A percentile compares a stretch with the other conserved stretches of the same genome.
Conservation (phyloP, 1,140 invertebrate genomes). For the Tetragonula clypearis region DNA sequence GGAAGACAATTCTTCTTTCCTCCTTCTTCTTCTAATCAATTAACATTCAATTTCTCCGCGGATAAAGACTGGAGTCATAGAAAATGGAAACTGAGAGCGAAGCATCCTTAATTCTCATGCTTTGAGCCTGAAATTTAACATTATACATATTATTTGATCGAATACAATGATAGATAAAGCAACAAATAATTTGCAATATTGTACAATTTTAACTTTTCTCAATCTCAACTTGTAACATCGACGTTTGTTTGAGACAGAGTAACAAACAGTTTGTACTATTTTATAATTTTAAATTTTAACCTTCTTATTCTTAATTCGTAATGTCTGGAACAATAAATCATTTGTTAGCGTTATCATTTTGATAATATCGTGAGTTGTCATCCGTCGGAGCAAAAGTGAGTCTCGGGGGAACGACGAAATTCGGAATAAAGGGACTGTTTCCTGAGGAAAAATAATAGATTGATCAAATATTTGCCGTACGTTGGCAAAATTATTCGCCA, state of each 20-base stretch:
- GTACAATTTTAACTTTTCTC: too few species aligned
- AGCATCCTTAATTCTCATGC: constrained; percentile 10
- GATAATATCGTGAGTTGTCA: background rate
- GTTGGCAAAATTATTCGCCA: too few species aligned
- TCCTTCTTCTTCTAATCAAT: background rate
- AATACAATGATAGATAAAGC: too few species aligned
- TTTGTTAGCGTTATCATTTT: background rate
- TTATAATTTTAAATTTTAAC: too few species aligned
- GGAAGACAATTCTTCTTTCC: background rate
- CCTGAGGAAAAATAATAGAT: constrained; percentile 42
- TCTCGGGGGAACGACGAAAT: constrained; percentile 5
- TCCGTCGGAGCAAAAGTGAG: background rate
- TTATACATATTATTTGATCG: too few species aligned
- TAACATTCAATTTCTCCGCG: background rate
- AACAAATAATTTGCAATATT: background rate
- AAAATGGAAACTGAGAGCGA: background rate
- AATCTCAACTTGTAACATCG: too few species aligned
- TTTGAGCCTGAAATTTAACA: constrained; percentile 31
- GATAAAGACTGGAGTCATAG: background rate
- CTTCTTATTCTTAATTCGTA: too few species aligned
- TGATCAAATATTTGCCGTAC: constrained; percentile 57
- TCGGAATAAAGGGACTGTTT: background rate
- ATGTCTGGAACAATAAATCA: too few species aligned
- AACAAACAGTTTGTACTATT: too few species aligned
- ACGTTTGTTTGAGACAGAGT: too few species aligned